These are phyloP conservation scores for Dryocosmus kuriphilus DNA, from an alignment of 2,888 invertebrate species.

Conservation along the genomic window DNA sequence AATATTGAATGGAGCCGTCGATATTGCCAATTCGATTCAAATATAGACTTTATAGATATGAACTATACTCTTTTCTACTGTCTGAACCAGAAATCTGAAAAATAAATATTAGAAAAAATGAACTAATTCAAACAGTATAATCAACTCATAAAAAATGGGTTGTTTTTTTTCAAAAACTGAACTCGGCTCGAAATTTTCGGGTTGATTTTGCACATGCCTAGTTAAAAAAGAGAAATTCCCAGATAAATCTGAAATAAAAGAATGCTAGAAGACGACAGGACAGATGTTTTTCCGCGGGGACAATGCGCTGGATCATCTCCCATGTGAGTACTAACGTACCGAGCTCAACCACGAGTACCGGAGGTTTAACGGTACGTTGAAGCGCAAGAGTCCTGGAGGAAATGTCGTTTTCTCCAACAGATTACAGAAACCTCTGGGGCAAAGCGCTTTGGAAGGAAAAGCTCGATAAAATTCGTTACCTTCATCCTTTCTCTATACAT, in stretches of 20 bases:
- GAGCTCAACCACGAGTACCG: conserved; percentile 47
- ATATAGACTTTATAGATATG: too few relatives aligned
- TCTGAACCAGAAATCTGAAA: too few relatives aligned
- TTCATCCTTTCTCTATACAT: conserved; percentile 14
- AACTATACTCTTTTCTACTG: background rate
- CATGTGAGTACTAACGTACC: conserved; percentile 48
- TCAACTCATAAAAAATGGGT: too few relatives aligned
- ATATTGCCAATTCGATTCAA: too few relatives aligned
- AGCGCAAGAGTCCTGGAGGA: conserved; percentile 55
- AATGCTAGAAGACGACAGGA: conserved; percentile 1
- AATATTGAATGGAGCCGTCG: too few relatives aligned
- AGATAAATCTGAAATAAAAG: background rate
- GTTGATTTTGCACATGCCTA: too few relatives aligned
- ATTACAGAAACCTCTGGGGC: conserved; percentile 59
- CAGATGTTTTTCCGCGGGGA: conserved; percentile 38
- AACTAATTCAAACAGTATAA: too few relatives aligned
- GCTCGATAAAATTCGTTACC: conserved; percentile 61
- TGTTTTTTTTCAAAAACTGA: too few relatives aligned
- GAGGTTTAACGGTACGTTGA: conserved; percentile 60
- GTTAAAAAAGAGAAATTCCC: background rate
- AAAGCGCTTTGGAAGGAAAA: conserved; percentile 57
- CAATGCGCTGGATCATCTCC: conserved; percentile 51
- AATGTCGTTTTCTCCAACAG: conserved; percentile 57
- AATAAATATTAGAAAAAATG: too few relatives aligned
- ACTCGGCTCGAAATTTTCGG: too few relatives aligned